Evolutionary conservation across 2,113 vertebrate genomes (phyloP), one percentile per base, ranked within the genome.

Genomic region (Labeo rohita): DNA sequence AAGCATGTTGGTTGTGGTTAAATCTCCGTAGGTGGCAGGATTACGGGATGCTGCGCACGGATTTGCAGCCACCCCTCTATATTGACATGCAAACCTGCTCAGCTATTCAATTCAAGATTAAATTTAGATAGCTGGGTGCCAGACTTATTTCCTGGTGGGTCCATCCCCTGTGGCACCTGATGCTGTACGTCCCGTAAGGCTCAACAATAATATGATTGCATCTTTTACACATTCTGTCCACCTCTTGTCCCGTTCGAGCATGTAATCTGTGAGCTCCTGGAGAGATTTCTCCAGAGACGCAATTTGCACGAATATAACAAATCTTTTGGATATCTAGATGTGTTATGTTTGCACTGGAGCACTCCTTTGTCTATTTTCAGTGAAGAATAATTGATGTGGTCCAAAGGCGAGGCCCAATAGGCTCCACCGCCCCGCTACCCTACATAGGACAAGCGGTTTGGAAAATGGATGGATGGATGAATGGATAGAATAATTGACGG

Each of bases 1-100:
- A 80, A 63, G 74, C 65, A 85, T 89, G 84, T 87, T 86, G 89
- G 81, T 77, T 80, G 68, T 43, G 52, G 61, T 84, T 83, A n/a
- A 77, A 84, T 74, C 63, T 75, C 76, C 1, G 28, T 21, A 16
- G 70, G 70, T 36, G 59, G 28, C 15, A 70, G 68, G n/a, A 88
- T 85, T 80, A 78, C 28, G 11, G 65, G 61, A 80, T 34, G 16
- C 65, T 11, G 34, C 18, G 8, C 47, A 82, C 79, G 12, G 43
- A 39, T 77, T 43, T 79, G 47, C 28, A n/a, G 45, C 39, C 39
- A n/a, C 76, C 34, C 10, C 34, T 15, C 77, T 49, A 49, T 63
- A 47, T 12, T 0, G 7, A 9, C 77, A 34, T 34, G n/a, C 13
- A 49, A 45, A 56, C 21, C 54, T 28, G 21, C 15, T 70, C 73